Evolutionary conservation across 2,888 invertebrate species (phyloP).

Genomic region (Temnothorax ravouxi): DNA sequence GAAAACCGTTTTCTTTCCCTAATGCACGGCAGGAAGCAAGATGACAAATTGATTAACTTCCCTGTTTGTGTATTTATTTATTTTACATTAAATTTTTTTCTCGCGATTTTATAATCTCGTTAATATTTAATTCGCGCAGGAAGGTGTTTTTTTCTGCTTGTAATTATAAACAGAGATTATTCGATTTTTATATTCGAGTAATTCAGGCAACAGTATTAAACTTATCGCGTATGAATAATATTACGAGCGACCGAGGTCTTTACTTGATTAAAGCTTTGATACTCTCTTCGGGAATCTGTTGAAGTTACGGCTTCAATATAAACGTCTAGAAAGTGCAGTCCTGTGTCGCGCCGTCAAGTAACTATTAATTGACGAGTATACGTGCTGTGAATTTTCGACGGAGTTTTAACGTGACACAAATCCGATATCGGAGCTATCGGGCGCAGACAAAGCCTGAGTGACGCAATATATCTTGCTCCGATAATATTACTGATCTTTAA

Average conservation of each 20-base stretch:
- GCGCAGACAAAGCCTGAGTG: constrained; percentile 40
- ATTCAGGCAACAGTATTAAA: constrained; percentile 20
- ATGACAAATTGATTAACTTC: not conserved
- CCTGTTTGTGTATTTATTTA: not conserved
- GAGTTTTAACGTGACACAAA: constrained; percentile 58
- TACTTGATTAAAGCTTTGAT: constrained; percentile 57
- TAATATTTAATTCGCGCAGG: constrained; percentile 7
- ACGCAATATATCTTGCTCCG: constrained; percentile 37
- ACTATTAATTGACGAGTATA: constrained; percentile 59
- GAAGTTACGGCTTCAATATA: constrained; percentile 52
- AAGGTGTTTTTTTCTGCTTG: not conserved
- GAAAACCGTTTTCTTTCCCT: not conserved
- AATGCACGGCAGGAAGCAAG: not conserved
- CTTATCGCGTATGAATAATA: constrained; percentile 41
- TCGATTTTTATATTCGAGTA: constrained; percentile 19
- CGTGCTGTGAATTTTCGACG: constrained; percentile 55
- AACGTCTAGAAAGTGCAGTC: constrained; percentile 56
- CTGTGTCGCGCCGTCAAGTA: constrained; percentile 56
- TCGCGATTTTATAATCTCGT: constrained; percentile 8
- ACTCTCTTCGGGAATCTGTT: constrained; percentile 49
- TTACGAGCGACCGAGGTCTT: constrained; percentile 21
- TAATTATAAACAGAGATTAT: not conserved
- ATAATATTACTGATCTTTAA: constrained; percentile 36
- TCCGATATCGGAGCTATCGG: constrained; percentile 47
- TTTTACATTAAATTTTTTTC: not conserved